These are phyloP conservation scores for Bedellia somnulentella DNA, from an alignment of 2,888 invertebrate species.

Conservation along the genomic window DNA sequence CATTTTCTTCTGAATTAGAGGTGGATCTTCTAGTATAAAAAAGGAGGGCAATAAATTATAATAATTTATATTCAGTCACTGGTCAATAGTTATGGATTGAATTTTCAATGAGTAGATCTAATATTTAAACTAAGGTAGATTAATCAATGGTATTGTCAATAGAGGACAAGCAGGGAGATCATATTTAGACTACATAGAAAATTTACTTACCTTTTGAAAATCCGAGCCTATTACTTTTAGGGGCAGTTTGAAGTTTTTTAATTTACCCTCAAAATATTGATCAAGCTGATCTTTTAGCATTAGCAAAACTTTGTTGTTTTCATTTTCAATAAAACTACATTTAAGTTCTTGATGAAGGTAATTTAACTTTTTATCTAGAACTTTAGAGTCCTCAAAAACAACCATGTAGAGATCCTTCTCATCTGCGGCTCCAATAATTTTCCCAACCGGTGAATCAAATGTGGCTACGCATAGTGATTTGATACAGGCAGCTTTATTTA, in stretches of 20 bases:
- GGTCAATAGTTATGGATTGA: too few relatives aligned
- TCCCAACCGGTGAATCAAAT: conserved; percentile 30
- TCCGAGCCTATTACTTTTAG: conserved; percentile 37
- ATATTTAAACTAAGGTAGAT: too few relatives aligned
- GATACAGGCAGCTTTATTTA: too few relatives aligned
- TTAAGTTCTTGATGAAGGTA: conserved; percentile 17
- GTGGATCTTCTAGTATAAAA: too few relatives aligned
- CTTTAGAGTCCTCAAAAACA: conserved; percentile 32
- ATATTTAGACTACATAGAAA: too few relatives aligned
- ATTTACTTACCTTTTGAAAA: conserved; percentile 38
- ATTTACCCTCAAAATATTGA: conserved; percentile 14
- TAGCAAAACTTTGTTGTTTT: conserved; percentile 19
- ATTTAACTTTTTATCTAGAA: conserved; percentile 24
- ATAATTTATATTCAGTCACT: too few relatives aligned
- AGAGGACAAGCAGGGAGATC: too few relatives aligned
- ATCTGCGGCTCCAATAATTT: conserved; percentile 28
- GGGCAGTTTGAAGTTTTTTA: conserved; percentile 31
- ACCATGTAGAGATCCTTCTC: conserved; percentile 22
- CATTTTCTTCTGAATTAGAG: too few relatives aligned
- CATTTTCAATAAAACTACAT: conserved; percentile 19
- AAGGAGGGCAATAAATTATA: too few relatives aligned
- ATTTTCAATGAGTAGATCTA: too few relatives aligned
- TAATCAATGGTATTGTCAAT: too few relatives aligned
- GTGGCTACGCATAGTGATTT: conserved; percentile 17
- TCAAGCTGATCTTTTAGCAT: conserved; percentile 9